Percentiles rank a stretch among this genome's conserved stretches.
These are phyloP conservation scores for Pseudoatta argentina DNA, from an alignment of 1,140 invertebrate genomes.

Conservation along the genomic window DNA sequence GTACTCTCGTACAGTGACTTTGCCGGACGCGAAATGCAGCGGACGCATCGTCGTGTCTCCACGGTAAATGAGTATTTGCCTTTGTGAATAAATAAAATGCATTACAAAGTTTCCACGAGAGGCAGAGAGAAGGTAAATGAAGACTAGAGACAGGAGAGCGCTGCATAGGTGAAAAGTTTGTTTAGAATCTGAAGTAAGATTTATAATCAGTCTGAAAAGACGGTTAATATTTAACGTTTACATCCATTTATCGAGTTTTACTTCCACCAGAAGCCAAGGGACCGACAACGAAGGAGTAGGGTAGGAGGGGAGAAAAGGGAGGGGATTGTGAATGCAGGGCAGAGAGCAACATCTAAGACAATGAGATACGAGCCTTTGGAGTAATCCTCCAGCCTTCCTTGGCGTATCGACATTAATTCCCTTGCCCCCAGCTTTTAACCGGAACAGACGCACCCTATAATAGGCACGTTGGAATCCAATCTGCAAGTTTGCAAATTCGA, in stretches of 20 bases:
- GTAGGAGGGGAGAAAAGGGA: background rate
- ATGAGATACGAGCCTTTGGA: constrained; percentile 81
- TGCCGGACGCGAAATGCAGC: constrained; percentile 42
- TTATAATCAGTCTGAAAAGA: constrained; percentile 9
- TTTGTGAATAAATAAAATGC: constrained; percentile 87
- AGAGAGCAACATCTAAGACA: constrained; percentile 79
- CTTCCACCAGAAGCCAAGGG: background rate
- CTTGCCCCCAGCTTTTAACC: constrained; percentile 86
- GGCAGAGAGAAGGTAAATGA: constrained; percentile 19
- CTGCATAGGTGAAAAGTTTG: constrained; percentile 38
- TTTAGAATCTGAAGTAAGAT: constrained; percentile 29
- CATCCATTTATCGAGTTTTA: background rate
- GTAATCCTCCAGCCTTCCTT: constrained; percentile 85
- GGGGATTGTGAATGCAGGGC: constrained; percentile 59
- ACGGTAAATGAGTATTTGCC: constrained; percentile 85
- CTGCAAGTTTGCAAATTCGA: constrained; percentile 87
- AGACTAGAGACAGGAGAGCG: constrained; percentile 16
- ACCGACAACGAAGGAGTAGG: background rate
- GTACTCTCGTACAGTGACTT: constrained; percentile 16
- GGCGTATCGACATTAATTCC: constrained; percentile 87
- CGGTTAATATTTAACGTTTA: constrained; percentile 32
- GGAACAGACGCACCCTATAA: constrained; percentile 87
- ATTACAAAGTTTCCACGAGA: constrained; percentile 79
- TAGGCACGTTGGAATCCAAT: constrained; percentile 87
- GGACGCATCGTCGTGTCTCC: constrained; percentile 64